Base-by-base conservation (phyloP, 2,797 vertebrate species). In the Eidolon dupreanum region DNA sequence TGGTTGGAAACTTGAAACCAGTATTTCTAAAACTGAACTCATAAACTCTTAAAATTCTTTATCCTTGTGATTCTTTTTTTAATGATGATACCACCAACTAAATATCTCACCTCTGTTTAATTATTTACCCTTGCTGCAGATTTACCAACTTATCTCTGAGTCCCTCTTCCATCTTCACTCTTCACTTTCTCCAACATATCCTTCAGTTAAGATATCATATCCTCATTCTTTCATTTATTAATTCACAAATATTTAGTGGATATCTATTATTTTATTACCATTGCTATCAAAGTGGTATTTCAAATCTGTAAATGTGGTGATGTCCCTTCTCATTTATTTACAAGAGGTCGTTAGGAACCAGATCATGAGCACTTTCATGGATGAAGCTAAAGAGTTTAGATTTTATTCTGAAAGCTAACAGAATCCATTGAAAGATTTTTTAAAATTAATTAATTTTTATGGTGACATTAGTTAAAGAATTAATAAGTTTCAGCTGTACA, bases 1-100 rank as follows among this genome's bases (percentile, higher is more conserved):
- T 71, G 17, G 7, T 53, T 79, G n/a, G 41, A 96, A 87, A 71
- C 28, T 38, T 33, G 78, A 26, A 61, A 73, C 17, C 2, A 75
- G 8, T 66, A 79, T 86, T 88, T 81, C 10, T 66, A 55, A 93
- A 95, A 38, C 1, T 38, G 26, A 87, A 46, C 8, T 86, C 38
- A 53, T 61, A 2, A 73, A 75, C 49, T 95, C 26, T 82, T 41
- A 78, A 51, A 94, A 77, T 65, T 38, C 1, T 33, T 94, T 24
- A 66, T 79, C 3, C 20, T 81, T 85, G 7, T 90, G 57, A 90
- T 77, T 94, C 10, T 91, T 7, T 93, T 31, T 89, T 95, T 43
- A 73, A 85, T 85, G 75, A 92, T 38, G 19, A 57, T 13, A 13
- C 3, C 5, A 28, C 6, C 31, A 95, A 68, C 7, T 24, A 43